phyloP scores from a whole-genome alignment of 2,797 vertebrate species.

The Squalus acanthias region DNA sequence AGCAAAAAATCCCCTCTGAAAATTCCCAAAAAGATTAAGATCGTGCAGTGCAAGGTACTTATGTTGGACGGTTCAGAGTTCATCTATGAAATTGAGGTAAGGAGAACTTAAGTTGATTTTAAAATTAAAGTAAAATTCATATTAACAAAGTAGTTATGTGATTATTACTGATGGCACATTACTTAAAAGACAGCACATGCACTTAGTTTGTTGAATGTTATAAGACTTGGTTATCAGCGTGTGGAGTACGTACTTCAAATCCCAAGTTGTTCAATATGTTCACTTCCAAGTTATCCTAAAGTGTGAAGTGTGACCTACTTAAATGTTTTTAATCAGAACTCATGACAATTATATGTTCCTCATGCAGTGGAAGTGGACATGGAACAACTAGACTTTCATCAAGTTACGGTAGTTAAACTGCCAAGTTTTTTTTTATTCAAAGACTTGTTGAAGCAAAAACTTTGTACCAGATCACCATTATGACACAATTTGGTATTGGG shows the following conservation, averaged over 20 bases:
- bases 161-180: neutral
- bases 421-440: neutral
- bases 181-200: neutral
- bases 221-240: neutral
- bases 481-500: neutral
- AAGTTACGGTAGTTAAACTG: neutral
- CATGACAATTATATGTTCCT: neutral
- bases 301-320: neutral
- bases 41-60: conserved; percentile 76
- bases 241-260: neutral
- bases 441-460: neutral
- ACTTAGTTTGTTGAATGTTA: neutral
- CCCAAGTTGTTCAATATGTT: neutral
- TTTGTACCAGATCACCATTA: neutral
- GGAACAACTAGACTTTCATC: neutral
- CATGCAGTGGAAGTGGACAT: neutral
- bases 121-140: neutral
- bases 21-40: conserved; percentile 80
- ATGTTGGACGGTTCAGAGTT: conserved; percentile 83
- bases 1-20: conserved; percentile 64
- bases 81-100: conserved; percentile 86
- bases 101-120: conserved; percentile 41
- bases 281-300: neutral
- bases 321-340: neutral
- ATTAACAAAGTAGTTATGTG: neutral